Evolutionary conservation across 2,888 invertebrate species (phyloP).

Genomic region (Pegoplata infirma): DNA sequence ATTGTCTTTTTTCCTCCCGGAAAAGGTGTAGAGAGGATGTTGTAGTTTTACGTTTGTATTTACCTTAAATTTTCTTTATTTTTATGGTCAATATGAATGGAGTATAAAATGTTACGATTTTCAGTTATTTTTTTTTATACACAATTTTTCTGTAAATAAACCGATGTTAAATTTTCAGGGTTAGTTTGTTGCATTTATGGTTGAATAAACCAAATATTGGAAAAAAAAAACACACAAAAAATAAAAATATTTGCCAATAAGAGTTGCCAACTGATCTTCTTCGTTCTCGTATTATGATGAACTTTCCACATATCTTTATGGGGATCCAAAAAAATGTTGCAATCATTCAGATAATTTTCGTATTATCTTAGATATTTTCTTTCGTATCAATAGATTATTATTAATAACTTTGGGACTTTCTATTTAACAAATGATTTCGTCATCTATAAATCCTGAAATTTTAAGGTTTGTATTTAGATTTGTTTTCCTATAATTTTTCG

Average conservation of each 20-base stretch:
- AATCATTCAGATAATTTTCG: no score
- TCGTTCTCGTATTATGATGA: no score
- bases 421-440: no score
- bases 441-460: no score
- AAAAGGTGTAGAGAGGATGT: not conserved
- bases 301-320: no score
- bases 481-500: no score
- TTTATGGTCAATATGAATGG: conserved; percentile 54
- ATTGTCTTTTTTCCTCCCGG: no score
- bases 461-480: no score
- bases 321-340: not conserved
- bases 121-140: conserved; percentile 1
- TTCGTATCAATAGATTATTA: no score
- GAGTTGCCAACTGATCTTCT: conserved; percentile 31
- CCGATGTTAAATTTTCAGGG: conserved; percentile 31
- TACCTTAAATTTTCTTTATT: not conserved
- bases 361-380: no score
- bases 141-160: conserved; percentile 11
- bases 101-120: conserved; percentile 42
- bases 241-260: not conserved
- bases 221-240: not conserved
- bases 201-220: conserved; percentile 12
- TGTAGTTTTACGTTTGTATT: not conserved
- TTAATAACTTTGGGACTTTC: no score
- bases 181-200: conserved; percentile 56